phyloP scores from a whole-genome alignment of 2,888 invertebrate genomes.

The Pegoplata infirma region DNA sequence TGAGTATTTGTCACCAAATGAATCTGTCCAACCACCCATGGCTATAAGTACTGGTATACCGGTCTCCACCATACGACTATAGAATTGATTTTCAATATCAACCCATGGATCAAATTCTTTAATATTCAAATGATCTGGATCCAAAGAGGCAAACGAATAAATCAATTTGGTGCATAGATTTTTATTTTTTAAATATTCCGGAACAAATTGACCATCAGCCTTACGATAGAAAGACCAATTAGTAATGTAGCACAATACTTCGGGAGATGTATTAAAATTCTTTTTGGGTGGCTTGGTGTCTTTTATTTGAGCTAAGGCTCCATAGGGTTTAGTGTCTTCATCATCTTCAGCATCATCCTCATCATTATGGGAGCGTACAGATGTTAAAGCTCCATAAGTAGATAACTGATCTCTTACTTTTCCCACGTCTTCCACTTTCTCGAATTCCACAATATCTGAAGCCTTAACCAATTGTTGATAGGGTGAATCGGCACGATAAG shows the following conservation, averaged over 20 bases:
- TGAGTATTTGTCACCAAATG: conserved; percentile 91
- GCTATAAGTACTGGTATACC: conserved; percentile 85
- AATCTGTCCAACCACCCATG: conserved; percentile 97
- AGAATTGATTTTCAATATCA: conserved; percentile 91
- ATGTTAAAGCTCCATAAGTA: conserved; percentile 67
- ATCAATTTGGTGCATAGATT: conserved; percentile 90
- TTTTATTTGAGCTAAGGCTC: conserved; percentile 70
- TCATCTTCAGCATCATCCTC: conserved; percentile 36
- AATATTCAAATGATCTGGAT: conserved; percentile 87
- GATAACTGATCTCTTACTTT: conserved; percentile 65
- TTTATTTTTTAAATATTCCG: conserved; percentile 88
- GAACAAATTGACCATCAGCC: conserved; percentile 89
- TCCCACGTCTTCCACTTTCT: conserved; percentile 69
- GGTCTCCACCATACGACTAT: conserved; percentile 86
- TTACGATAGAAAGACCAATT: conserved; percentile 94
- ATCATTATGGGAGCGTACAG: conserved; percentile 26
- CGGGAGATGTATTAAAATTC: conserved; percentile 72
- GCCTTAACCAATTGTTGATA: conserved; percentile 74
- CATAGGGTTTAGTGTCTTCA: conserved; percentile 65
- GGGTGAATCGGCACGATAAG: conserved; percentile 75
- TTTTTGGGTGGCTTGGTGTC: conserved; percentile 62
- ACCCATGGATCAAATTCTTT: conserved; percentile 93
- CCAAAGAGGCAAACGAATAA: conserved; percentile 93
- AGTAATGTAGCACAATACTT: conserved; percentile 91
- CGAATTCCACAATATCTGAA: conserved; percentile 67